These are phyloP conservation scores for Drosophila anceps DNA, from an alignment of 2,888 invertebrate genomes.

Conservation along the genomic window DNA sequence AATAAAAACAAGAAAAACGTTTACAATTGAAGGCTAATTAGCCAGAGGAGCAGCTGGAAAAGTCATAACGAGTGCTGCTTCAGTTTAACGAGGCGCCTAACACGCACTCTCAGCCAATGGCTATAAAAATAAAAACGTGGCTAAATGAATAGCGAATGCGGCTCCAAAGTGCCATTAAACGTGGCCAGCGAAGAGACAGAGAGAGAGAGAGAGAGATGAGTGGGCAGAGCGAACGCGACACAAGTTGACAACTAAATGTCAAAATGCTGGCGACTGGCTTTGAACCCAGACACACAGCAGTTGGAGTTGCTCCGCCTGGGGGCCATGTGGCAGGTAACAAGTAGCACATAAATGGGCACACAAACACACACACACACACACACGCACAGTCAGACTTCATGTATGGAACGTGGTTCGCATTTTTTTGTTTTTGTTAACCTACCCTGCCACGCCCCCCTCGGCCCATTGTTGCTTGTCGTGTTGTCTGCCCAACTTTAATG, in stretches of 20 bases:
- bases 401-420: slow-evolving; percentile 46
- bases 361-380: slow-evolving; percentile 27
- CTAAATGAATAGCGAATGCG: slow-evolving; percentile 54
- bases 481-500: slow-evolving; percentile 77
- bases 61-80: slow-evolving; percentile 29
- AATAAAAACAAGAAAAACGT: background rate
- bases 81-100: slow-evolving; percentile 34
- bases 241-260: slow-evolving; percentile 52
- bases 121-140: slow-evolving; percentile 42
- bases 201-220: background rate
- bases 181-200: slow-evolving; percentile 26
- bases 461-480: slow-evolving; percentile 22
- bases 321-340: slow-evolving; percentile 68
- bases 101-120: slow-evolving; percentile 36
- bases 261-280: slow-evolving; percentile 37
- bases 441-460: background rate
- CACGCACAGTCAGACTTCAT: slow-evolving; percentile 43
- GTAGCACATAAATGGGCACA: slow-evolving; percentile 71
- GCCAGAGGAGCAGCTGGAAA: slow-evolving; percentile 22
- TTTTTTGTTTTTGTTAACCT: slow-evolving; percentile 19
- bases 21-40: slow-evolving; percentile 61
- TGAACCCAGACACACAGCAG: slow-evolving; percentile 43
- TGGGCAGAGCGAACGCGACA: background rate
- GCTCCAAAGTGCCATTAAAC: slow-evolving; percentile 48
- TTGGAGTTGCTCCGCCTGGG: slow-evolving; percentile 18